Evolutionary conservation across 2,888 invertebrate genomes (phyloP).

Genomic region (Sminthurides aquaticus): DNA sequence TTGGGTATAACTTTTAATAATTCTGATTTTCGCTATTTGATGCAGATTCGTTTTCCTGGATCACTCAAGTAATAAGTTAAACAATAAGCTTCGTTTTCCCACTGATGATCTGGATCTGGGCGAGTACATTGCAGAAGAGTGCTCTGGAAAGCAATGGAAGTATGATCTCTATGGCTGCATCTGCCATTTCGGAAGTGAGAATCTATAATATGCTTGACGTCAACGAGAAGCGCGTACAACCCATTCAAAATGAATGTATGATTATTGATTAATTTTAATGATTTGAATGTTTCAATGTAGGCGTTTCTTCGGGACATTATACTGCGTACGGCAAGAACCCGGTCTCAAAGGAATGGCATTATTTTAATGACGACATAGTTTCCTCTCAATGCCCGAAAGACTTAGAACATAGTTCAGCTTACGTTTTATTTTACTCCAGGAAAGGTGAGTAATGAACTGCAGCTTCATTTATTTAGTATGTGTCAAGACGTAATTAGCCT

Average conservation of each 20-base stretch:
- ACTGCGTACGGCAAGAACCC: conserved; percentile 57
- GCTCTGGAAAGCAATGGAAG: conserved; percentile 33
- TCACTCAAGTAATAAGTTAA: conserved; percentile 56
- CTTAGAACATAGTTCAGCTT: conserved; percentile 56
- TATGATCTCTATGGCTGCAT: conserved; percentile 59
- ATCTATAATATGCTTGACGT: too few species aligned
- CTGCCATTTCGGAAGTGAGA: conserved; percentile 58
- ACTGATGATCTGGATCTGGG: conserved; percentile 53
- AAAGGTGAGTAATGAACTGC: conserved; percentile 48
- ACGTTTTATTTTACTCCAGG: conserved; percentile 58
- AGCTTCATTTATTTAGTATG: background rate
- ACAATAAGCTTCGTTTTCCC: conserved; percentile 57
- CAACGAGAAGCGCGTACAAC: too few species aligned
- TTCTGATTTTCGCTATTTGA: conserved; percentile 17
- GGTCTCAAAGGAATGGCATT: conserved; percentile 53
- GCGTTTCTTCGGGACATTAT: conserved; percentile 57
- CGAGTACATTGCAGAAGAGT: conserved; percentile 48
- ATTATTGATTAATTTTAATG: conserved; percentile 1
- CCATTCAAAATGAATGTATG: background rate
- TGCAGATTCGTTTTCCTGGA: conserved; percentile 59
- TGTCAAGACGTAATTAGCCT: too few species aligned
- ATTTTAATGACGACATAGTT: conserved; percentile 57
- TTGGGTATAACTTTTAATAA: too few species aligned
- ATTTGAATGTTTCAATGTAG: conserved; percentile 45
- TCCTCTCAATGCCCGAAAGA: conserved; percentile 53